These are phyloP conservation scores for Mus spretus DNA, from an alignment of 2,797 vertebrate species.

Conservation along the genomic window DNA sequence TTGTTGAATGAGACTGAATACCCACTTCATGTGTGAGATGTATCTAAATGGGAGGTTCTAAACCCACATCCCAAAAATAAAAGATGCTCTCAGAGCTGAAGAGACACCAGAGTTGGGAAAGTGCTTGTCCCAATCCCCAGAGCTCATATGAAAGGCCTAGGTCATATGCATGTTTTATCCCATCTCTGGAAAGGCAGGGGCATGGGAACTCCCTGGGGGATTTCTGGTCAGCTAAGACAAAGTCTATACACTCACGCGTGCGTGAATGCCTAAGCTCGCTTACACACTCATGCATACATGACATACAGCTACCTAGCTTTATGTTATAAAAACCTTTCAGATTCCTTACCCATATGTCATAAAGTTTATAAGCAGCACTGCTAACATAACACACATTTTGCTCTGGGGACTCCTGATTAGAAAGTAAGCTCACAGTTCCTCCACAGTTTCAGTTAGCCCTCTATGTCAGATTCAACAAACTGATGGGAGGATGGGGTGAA, in stretches of 20 bases:
- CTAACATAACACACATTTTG: constrained; percentile 56
- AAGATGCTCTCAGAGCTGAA: constrained; percentile 69
- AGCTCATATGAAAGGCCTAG: not conserved
- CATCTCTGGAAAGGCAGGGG: not conserved
- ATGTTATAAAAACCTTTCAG: constrained; percentile 78
- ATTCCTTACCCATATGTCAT: constrained; percentile 79
- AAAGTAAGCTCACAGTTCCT: constrained; percentile 75
- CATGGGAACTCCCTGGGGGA: not conserved
- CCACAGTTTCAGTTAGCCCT: not conserved
- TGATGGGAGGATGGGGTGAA: not conserved
- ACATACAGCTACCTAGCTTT: not conserved
- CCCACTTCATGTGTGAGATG: constrained; percentile 72
- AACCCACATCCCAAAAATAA: constrained; percentile 83
- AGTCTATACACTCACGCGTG: not conserved
- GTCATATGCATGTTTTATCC: not conserved
- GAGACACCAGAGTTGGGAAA: not conserved
- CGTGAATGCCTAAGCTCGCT: too few relatives aligned
- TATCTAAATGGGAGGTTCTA: constrained; percentile 84
- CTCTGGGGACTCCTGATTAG: constrained; percentile 81
- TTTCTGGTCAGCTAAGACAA: not conserved
- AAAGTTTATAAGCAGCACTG: constrained; percentile 79
- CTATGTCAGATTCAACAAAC: not conserved
- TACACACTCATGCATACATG: not conserved
- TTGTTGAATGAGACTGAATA: constrained; percentile 27
- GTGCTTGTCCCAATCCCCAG: not conserved